phyloP scores from a whole-genome alignment of 1,140 invertebrate species.

The Cardiocondyla obscurior region DNA sequence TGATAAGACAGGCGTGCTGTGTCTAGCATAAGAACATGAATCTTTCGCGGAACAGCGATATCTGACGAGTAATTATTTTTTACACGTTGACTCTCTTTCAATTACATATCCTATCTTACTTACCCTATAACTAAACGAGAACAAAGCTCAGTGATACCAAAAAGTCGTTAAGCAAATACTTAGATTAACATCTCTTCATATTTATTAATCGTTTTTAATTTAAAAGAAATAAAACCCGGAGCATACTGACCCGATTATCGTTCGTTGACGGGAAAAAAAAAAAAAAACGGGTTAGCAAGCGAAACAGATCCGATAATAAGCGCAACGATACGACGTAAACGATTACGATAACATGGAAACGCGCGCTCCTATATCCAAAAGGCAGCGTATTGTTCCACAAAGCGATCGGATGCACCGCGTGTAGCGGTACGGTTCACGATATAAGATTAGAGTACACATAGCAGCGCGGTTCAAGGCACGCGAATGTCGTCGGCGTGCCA shows the following conservation, averaged over 20 bases:
- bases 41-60: neutral
- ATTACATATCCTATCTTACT: neutral
- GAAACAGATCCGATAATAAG: constrained; percentile 15
- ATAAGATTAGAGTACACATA: constrained; percentile 49
- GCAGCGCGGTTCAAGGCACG: neutral
- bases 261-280: neutral
- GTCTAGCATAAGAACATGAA: neutral
- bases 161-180: neutral
- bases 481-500: constrained; percentile 13
- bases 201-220: neutral
- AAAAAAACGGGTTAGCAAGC: neutral
- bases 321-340: neutral
- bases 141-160: neutral
- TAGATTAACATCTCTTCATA: neutral
- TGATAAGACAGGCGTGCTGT: neutral
- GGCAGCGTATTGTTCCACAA: constrained; percentile 58
- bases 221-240: too few relatives aligned
- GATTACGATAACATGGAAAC: neutral
- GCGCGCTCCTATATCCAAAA: neutral
- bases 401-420: constrained; percentile 65
- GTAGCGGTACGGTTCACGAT: constrained; percentile 65
- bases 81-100: neutral
- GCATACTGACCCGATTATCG: neutral
- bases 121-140: neutral
- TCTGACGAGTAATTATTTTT: constrained; percentile 16